Percentiles rank a stretch among this genome's conserved stretches.
Conservation (phyloP, 2,113 vertebrate genomes). For the Marmota monax region DNA sequence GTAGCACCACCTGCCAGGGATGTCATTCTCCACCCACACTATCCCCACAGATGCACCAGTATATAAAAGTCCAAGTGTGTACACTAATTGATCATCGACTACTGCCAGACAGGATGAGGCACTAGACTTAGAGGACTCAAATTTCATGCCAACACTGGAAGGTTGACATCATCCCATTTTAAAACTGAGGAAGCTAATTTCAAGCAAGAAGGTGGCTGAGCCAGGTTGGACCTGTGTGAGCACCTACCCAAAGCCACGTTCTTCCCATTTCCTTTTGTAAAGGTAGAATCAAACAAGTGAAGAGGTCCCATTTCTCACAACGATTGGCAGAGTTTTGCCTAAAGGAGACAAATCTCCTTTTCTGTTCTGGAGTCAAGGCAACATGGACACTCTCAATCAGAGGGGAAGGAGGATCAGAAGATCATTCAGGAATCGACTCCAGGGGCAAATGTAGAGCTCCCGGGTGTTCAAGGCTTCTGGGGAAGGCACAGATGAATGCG, state of each 20-base stretch:
- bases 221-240: neutral
- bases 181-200: neutral
- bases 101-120: neutral
- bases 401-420: slow-evolving; percentile 24
- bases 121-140: neutral
- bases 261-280: neutral
- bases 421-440: neutral
- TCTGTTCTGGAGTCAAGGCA: neutral
- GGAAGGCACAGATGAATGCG: neutral
- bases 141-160: neutral
- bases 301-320: neutral
- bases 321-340: neutral
- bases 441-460: neutral
- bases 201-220: neutral
- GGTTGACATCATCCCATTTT: neutral
- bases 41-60: neutral
- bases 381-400: rapidly evolving
- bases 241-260: rapidly evolving
- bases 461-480: neutral
- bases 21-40: neutral
- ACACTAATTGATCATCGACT: neutral
- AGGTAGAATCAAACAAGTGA: neutral
- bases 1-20: rapidly evolving
- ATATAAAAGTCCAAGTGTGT: neutral
- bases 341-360: neutral